A percentile compares a stretch with the other conserved stretches of the same genome.
Conservation (phyloP, 1,140 invertebrate species). For the Akabosia matsudoensis region DNA sequence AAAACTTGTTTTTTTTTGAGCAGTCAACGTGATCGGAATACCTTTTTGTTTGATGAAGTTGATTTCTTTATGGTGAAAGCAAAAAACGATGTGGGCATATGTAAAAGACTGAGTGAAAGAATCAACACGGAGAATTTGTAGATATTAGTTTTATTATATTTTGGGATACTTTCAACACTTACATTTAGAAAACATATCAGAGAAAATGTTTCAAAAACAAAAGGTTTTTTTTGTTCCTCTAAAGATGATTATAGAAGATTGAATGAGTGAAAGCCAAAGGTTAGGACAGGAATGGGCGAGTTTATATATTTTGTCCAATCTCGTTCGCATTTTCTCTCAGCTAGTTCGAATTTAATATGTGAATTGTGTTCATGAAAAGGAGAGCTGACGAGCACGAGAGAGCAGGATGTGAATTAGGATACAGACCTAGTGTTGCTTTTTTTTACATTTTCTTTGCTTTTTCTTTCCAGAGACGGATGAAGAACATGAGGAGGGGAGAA, state of each 20-base stretch:
- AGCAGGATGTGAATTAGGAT: background rate
- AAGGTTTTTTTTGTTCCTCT: background rate
- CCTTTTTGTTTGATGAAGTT: background rate
- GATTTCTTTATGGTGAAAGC: constrained; percentile 17
- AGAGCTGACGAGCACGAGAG: background rate
- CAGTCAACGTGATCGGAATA: constrained; percentile 37
- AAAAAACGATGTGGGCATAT: background rate
- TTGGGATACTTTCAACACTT: too few relatives aligned
- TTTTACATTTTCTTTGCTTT: too few relatives aligned
- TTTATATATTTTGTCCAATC: too few relatives aligned
- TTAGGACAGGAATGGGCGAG: too few relatives aligned
- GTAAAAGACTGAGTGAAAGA: background rate
- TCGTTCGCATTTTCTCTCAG: too few relatives aligned
- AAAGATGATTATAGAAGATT: background rate
- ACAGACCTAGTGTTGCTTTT: background rate
- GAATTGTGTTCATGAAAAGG: background rate
- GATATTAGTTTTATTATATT: too few relatives aligned
- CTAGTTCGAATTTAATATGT: too few relatives aligned
- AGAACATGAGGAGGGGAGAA: background rate
- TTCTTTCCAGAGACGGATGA: background rate
- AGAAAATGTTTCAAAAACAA: background rate
- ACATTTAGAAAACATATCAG: too few relatives aligned
- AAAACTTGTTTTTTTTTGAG: constrained; percentile 40
- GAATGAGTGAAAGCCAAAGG: background rate
- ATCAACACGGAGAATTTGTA: too few relatives aligned